phyloP scores from a whole-genome alignment of 1,140 invertebrate genomes.

The Platorchestia sp. region DNA sequence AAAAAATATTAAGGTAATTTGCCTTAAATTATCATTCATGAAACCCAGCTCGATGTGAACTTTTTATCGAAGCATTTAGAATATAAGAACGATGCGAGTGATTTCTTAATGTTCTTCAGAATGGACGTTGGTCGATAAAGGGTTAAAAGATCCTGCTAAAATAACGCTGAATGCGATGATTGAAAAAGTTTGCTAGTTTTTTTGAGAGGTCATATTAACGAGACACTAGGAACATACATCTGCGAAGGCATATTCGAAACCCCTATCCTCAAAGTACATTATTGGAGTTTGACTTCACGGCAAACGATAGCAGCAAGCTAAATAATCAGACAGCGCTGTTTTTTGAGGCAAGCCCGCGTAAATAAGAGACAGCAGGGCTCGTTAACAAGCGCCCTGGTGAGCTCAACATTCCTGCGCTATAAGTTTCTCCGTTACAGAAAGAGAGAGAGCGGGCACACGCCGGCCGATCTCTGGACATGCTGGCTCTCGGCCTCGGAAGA shows the following conservation, averaged over 20 bases:
- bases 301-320: background rate
- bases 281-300: background rate
- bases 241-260: background rate
- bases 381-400: background rate
- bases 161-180: background rate
- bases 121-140: background rate
- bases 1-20: too few species aligned
- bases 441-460: background rate
- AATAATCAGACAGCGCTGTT: background rate
- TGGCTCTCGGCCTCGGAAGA: background rate
- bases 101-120: background rate
- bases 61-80: too few species aligned
- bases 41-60: too few species aligned
- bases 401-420: constrained; percentile 21
- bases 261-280: background rate
- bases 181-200: background rate
- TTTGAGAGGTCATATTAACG: background rate
- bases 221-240: too few species aligned
- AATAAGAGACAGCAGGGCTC: background rate
- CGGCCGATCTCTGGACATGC: background rate
- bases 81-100: too few species aligned
- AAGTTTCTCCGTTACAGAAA: constrained; percentile 17
- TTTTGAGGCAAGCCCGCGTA: background rate
- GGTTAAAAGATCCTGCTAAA: background rate
- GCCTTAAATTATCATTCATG: too few species aligned